phyloP scores from a whole-genome alignment of 2,888 invertebrate genomes.

The Acholoe squamosa region DNA sequence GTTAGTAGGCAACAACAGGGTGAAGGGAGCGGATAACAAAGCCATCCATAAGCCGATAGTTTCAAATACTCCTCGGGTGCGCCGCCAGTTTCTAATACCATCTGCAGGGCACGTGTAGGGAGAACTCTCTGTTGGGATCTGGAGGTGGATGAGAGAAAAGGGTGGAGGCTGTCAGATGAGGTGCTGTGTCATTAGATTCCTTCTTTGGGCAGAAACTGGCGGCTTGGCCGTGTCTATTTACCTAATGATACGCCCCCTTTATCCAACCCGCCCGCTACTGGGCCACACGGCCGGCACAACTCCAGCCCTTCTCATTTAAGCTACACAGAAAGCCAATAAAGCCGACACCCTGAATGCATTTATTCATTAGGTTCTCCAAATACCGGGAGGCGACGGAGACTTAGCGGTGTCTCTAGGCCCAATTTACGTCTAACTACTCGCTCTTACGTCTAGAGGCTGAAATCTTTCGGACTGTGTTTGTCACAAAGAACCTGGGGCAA shows the following conservation, averaged over 20 bases:
- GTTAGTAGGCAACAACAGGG: not conserved
- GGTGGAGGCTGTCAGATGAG: not conserved
- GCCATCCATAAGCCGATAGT: not conserved
- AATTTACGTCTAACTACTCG: not conserved
- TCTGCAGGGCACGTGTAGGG: not conserved
- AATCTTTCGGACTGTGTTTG: not conserved
- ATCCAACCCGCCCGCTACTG: not conserved
- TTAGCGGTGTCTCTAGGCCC: not conserved
- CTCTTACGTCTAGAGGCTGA: not conserved
- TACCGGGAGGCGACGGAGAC: not conserved
- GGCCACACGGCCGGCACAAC: not conserved
- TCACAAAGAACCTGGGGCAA: not conserved
- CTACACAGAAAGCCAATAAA: slow-evolving; percentile 37
- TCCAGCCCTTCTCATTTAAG: not conserved
- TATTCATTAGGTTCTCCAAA: not conserved
- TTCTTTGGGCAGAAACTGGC: slow-evolving; percentile 22
- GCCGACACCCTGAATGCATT: not conserved
- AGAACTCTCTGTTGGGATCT: not conserved
- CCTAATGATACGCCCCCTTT: slow-evolving; percentile 16
- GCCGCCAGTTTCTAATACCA: not conserved
- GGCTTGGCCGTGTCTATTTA: not conserved
- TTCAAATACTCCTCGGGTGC: not conserved
- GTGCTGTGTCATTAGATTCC: not conserved
- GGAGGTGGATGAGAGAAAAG: not conserved
- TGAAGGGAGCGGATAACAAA: not conserved